These are phyloP conservation scores for Myiagra hebetior DNA, from an alignment of 2,113 vertebrate species.

Conservation along the genomic window DNA sequence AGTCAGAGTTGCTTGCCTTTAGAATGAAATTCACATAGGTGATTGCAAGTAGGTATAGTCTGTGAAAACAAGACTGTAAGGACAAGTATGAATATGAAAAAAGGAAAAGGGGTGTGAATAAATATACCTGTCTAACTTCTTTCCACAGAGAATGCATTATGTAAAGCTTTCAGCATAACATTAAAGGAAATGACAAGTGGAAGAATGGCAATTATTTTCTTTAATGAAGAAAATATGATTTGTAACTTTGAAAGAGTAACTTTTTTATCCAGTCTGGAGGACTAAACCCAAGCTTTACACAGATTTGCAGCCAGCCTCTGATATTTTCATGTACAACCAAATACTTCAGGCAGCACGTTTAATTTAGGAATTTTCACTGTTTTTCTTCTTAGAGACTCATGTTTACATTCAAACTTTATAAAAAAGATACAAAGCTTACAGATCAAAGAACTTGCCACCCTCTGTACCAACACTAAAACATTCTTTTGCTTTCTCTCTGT, in stretches of 20 bases:
- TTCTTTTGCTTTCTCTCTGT: not conserved
- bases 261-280: constrained; percentile 1
- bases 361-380: not conserved
- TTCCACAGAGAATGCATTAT: not conserved
- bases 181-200: constrained; percentile 24
- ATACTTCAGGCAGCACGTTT: not conserved
- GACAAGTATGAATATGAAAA: not conserved
- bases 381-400: not conserved
- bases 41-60: not conserved
- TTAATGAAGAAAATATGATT: constrained; percentile 61
- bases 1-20: not conserved
- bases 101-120: not conserved
- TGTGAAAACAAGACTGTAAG: not conserved
- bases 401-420: constrained; percentile 24
- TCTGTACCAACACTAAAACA: not conserved
- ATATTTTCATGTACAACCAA: not conserved
- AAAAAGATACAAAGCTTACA: constrained; percentile 31
- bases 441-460: not conserved
- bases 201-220: constrained; percentile 44
- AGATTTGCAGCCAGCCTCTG: constrained; percentile 7
- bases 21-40: not conserved
- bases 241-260: constrained; percentile 25
- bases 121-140: not conserved
- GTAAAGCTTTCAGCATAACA: not conserved
- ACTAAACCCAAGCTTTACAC: constrained; percentile 21